These are phyloP conservation scores for Leucophenga varia DNA, from an alignment of 1,140 invertebrate species.

Conservation along the genomic window DNA sequence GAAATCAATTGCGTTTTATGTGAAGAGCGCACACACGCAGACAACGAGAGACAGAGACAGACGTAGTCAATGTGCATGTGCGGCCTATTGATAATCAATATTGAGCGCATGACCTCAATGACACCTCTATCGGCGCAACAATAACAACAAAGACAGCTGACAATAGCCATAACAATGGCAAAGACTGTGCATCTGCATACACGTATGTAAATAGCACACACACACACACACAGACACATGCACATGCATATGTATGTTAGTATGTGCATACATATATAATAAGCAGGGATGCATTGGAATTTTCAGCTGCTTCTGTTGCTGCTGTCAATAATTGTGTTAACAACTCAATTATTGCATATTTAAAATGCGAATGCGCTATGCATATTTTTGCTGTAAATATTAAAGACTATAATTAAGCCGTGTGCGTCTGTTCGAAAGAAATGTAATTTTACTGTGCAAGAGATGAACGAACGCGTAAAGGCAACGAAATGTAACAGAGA, in stretches of 20 bases:
- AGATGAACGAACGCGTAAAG: too few relatives aligned
- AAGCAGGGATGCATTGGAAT: conserved; percentile 1
- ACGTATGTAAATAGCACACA: too few relatives aligned
- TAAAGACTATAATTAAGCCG: too few relatives aligned
- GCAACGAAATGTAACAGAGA: too few relatives aligned
- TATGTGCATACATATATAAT: background rate
- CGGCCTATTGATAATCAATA: conserved; percentile 27
- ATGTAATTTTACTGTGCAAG: too few relatives aligned
- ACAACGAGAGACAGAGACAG: background rate
- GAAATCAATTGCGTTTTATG: conserved; percentile 5
- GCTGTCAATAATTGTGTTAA: conserved; percentile 8
- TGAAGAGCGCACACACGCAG: background rate
- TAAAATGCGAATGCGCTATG: too few relatives aligned
- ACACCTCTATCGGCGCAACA: conserved; percentile 6
- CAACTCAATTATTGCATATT: conserved; percentile 11
- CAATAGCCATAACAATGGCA: conserved; percentile 2
- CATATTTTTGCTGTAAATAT: too few relatives aligned
- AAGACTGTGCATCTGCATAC: too few relatives aligned
- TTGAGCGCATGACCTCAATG: conserved; percentile 28
- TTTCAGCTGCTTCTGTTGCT: conserved; percentile 8
- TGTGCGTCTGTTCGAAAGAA: too few relatives aligned
- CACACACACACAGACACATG: too few relatives aligned
- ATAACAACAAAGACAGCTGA: too few relatives aligned
- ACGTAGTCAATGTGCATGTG: too few relatives aligned
- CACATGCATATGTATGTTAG: conserved; percentile 1